phyloP scores from a whole-genome alignment of 2,797 vertebrate species.

The Microcaecilia unicolor region DNA sequence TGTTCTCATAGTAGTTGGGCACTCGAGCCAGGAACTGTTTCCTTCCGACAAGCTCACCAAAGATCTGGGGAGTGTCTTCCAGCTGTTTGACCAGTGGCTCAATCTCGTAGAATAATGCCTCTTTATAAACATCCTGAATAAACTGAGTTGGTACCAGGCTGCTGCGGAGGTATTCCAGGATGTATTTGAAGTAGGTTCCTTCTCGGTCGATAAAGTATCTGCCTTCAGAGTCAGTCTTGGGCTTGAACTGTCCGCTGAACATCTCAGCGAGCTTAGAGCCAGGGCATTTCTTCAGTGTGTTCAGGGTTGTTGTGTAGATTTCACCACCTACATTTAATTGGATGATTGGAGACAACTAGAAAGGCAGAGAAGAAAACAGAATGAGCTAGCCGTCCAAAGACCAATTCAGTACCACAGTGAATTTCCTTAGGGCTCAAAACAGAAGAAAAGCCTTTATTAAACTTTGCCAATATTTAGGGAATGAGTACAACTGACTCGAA shows the following conservation, averaged over 20 bases:
- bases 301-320: constrained; percentile 64
- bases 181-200: constrained; percentile 66
- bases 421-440: too few relatives aligned
- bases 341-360: constrained; percentile 49
- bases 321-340: constrained; percentile 81
- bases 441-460: too few relatives aligned
- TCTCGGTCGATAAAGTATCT: constrained; percentile 79
- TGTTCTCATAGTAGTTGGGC: constrained; percentile 79
- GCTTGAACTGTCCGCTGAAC: constrained; percentile 47
- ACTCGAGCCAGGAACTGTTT: constrained; percentile 80
- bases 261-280: constrained; percentile 72
- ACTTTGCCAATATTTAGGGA: too few relatives aligned
- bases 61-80: constrained; percentile 74
- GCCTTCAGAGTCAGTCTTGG: constrained; percentile 55
- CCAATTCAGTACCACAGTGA: too few relatives aligned
- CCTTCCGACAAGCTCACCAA: constrained; percentile 76
- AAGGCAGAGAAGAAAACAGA: background rate
- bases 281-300: constrained; percentile 69
- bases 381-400: too few relatives aligned
- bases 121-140: constrained; percentile 68
- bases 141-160: constrained; percentile 60
- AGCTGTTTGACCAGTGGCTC: constrained; percentile 70
- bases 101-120: constrained; percentile 76
- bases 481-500: too few relatives aligned
- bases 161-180: constrained; percentile 78